phyloP scores from a whole-genome alignment of 2,797 vertebrate genomes.

The Parambassis ranga region DNA sequence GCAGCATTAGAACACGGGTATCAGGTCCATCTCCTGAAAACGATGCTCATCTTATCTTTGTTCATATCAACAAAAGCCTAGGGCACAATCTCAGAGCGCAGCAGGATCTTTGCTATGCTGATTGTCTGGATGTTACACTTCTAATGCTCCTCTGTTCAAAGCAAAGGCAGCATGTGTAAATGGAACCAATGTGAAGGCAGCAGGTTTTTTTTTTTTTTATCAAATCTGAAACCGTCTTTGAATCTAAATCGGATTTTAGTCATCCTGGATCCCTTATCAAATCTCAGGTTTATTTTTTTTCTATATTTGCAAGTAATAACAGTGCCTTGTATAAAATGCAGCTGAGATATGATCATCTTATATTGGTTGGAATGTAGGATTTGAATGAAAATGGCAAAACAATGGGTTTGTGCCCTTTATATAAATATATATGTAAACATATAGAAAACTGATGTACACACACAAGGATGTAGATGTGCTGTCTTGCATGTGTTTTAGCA shows the following conservation, averaged over 20 bases:
- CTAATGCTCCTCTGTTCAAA: not conserved
- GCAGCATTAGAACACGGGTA: not conserved
- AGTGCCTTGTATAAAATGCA: not conserved
- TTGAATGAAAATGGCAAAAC: too few species aligned
- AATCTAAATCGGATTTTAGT: not conserved
- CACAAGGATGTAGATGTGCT: too few species aligned
- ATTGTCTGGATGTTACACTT: conserved; percentile 32
- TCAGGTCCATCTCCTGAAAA: conserved; percentile 3
- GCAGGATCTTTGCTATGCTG: conserved; percentile 16
- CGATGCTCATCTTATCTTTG: conserved; percentile 30
- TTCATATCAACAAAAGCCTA: conserved; percentile 33
- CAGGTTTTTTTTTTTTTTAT: not conserved
- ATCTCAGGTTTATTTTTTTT: not conserved
- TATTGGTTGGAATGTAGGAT: not conserved
- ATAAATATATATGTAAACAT: too few species aligned
- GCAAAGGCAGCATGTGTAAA: not conserved
- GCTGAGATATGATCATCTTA: not conserved
- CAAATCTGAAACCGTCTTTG: not conserved
- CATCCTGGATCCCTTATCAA: not conserved
- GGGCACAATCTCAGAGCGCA: not conserved
- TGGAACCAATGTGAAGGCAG: not conserved
- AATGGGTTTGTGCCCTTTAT: too few species aligned
- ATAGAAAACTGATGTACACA: too few species aligned
- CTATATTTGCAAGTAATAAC: not conserved
- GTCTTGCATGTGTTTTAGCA: too few species aligned